Evolutionary conservation across 2,888 invertebrate genomes (phyloP).

Genomic region (Pseudanteris insignis): DNA sequence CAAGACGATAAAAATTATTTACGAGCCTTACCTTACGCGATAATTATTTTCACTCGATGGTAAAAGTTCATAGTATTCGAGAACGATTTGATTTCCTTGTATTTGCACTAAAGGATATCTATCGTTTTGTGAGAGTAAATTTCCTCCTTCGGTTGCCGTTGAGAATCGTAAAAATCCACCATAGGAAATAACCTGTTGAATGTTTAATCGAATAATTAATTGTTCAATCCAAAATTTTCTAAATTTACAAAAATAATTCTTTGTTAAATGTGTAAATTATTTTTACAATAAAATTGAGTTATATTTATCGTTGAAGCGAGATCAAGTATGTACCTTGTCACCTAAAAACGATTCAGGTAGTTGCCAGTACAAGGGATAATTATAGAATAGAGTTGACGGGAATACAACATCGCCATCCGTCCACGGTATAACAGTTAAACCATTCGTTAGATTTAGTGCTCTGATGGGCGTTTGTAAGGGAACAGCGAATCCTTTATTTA

Average conservation of each 20-base stretch:
- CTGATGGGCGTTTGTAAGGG: constrained; percentile 61
- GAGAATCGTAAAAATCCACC: constrained; percentile 87
- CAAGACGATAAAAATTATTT: too few species aligned
- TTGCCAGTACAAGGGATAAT: constrained; percentile 82
- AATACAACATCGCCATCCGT: constrained; percentile 69
- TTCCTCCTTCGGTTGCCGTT: constrained; percentile 73
- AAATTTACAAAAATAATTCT: neutral
- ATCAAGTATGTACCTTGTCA: constrained; percentile 73
- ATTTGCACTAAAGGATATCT: constrained; percentile 84
- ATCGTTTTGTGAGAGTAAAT: constrained; percentile 69
- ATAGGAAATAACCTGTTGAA: constrained; percentile 87
- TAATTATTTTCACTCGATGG: constrained; percentile 64
- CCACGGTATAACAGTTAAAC: constrained; percentile 73
- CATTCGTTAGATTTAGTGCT: constrained; percentile 70
- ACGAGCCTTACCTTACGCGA: constrained; percentile 66
- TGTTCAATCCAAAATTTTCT: constrained; percentile 6
- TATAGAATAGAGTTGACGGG: constrained; percentile 69
- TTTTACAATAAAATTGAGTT: too few species aligned
- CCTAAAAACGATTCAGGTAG: constrained; percentile 84
- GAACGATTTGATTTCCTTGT: constrained; percentile 78
- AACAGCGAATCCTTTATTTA: constrained; percentile 53
- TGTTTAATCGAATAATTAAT: too few species aligned
- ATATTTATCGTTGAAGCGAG: too few species aligned
- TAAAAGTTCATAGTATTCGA: constrained; percentile 74
- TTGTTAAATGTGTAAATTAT: too few species aligned